Base-by-base conservation (phyloP, 2,888 invertebrate species). In the Metellina segmentata region DNA sequence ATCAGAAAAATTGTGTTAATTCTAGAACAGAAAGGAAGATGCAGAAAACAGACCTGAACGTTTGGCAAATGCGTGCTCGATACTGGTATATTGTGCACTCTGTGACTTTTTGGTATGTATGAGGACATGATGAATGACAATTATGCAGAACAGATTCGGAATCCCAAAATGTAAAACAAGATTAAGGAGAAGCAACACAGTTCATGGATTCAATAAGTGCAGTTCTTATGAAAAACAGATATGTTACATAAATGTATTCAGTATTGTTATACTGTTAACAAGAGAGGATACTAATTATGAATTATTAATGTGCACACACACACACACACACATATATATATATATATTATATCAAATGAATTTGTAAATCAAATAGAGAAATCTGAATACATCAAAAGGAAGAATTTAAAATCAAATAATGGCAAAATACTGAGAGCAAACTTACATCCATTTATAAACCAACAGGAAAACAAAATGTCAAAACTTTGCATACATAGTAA, bases 61-160 rank as follows among this genome's bases (percentile, higher is more conserved):
- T 94, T 82, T 94, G 94, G 85, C 94, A 94, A 90, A 94, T 94
- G 81, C 93, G 93, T 48, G 93, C 93, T 79, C 93, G 93, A 91
- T 93, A 94, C 51, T 93, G 93, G 51, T 93, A 93, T 71, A 93
- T 93, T 70, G 93, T 90, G 81, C 94, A 94, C 61, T 85, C 86
- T 8, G 89, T 81, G 19, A 85, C 87, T 51, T 88, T 85, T 51
- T 82, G 87, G 75, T 92, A 89, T 72, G 87, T 86, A 83, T 94
- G 93, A 51, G 83, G 85, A 71, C 93, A 93, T 81, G 88, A 74
- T 78, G 93, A 77, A 53, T 88, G 88, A 90, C 93, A 93, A 51
- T 71, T 83, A 82, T 82, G 86, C 20, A 88, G 20, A 78, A 49
- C 82, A 69, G 91, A 61, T 79, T 91, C 93, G 75, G 81, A 61